phyloP scores from a whole-genome alignment of 2,113 vertebrate genomes.

The Syrrhaptes paradoxus region DNA sequence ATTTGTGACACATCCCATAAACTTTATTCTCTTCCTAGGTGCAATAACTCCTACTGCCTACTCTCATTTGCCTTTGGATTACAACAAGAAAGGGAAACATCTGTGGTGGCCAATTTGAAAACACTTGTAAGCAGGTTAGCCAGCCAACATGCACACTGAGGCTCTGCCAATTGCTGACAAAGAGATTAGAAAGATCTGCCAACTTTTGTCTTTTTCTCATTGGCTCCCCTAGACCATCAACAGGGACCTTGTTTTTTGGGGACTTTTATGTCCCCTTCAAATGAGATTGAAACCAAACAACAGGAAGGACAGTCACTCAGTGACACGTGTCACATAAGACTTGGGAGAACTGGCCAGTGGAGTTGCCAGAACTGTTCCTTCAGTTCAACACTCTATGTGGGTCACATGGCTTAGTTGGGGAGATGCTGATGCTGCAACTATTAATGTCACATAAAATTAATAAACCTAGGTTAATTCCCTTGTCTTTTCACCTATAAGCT shows the following conservation, averaged over 20 bases:
- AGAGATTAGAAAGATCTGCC: neutral
- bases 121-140: neutral
- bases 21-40: neutral
- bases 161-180: neutral
- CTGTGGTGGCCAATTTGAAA: neutral
- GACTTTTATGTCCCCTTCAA: neutral
- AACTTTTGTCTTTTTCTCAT: neutral
- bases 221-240: neutral
- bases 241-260: neutral
- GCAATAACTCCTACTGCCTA: neutral
- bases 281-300: neutral
- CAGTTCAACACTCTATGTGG: accelerated
- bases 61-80: neutral
- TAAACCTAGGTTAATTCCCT: neutral
- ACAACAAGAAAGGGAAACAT: neutral
- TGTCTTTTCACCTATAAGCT: neutral
- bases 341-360: neutral
- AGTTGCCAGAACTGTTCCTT: neutral
- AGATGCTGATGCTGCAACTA: neutral
- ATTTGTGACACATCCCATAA: neutral
- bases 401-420: neutral
- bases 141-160: neutral
- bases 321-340: neutral
- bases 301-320: neutral
- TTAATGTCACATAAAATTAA: neutral